Conservation (phyloP, 2,888 invertebrate genomes). For the Aspidiotus rigidus region DNA sequence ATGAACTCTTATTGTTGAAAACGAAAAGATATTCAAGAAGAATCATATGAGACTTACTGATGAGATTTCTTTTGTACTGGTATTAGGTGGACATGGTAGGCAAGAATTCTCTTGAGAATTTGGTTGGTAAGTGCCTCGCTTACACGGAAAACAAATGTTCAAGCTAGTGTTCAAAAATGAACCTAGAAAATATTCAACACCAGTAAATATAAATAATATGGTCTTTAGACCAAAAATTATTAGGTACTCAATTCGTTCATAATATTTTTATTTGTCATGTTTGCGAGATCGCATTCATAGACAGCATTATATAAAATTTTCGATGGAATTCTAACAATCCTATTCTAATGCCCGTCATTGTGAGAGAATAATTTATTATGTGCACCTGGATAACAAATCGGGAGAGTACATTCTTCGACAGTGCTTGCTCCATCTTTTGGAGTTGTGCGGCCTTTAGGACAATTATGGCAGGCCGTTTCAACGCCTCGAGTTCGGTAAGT, state of each 20-base stretch:
- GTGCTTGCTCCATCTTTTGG: constrained; percentile 72
- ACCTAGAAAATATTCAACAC: constrained; percentile 47
- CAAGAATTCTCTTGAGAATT: constrained; percentile 80
- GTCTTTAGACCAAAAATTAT: neutral
- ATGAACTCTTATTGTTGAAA: too few species aligned
- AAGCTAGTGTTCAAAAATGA: constrained; percentile 76
- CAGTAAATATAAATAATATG: constrained; percentile 26
- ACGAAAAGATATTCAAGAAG: too few species aligned
- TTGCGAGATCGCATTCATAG: neutral
- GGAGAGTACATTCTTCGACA: constrained; percentile 84
- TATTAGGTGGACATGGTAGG: constrained; percentile 78
- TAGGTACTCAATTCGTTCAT: too few species aligned
- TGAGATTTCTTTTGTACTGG: constrained; percentile 72
- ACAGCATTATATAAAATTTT: too few species aligned
- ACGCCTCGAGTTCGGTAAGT: constrained; percentile 77
- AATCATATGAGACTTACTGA: constrained; percentile 52
- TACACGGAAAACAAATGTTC: constrained; percentile 77
- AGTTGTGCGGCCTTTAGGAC: constrained; percentile 84
- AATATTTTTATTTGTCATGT: neutral
- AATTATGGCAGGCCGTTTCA: constrained; percentile 77
- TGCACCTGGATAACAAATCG: constrained; percentile 69
- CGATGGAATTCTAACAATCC: neutral
- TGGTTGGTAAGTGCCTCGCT: constrained; percentile 82
- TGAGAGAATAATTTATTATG: neutral
- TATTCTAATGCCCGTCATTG: neutral